A percentile compares a stretch with the other conserved stretches of the same genome.
Conservation (phyloP, 2,797 vertebrate genomes). For the Neosalanx taihuensis region DNA sequence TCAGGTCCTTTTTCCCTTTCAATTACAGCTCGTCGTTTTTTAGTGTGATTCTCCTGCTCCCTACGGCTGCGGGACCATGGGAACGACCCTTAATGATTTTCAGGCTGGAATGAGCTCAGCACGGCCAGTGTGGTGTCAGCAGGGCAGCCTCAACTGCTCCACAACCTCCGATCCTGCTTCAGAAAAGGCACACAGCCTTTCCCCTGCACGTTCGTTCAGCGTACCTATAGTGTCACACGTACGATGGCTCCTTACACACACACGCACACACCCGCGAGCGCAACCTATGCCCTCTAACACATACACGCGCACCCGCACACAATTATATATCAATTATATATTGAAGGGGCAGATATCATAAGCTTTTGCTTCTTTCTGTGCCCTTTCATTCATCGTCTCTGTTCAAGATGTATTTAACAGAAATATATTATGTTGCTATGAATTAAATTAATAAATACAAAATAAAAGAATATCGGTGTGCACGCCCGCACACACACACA, state of each 20-base stretch:
- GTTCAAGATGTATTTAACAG: too few relatives aligned
- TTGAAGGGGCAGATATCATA: too few relatives aligned
- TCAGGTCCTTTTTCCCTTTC: slow-evolving; percentile 37
- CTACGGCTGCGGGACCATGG: slow-evolving; percentile 53
- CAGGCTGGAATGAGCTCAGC: slow-evolving; percentile 50
- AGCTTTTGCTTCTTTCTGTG: too few relatives aligned
- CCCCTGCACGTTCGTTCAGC: slow-evolving; percentile 20
- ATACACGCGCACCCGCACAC: slow-evolving; percentile 7
- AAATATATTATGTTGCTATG: too few relatives aligned
- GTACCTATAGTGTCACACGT: slow-evolving; percentile 23
- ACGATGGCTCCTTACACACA: background rate
- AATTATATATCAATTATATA: too few relatives aligned
- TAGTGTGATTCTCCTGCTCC: slow-evolving; percentile 41
- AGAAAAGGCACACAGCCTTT: background rate
- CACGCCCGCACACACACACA: slow-evolving; percentile 12
- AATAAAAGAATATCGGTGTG: too few relatives aligned
- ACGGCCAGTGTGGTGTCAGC: slow-evolving; percentile 56
- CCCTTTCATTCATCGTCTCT: too few relatives aligned
- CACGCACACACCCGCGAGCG: slow-evolving; percentile 2
- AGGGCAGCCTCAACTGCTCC: slow-evolving; percentile 34
- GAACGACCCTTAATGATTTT: slow-evolving; percentile 59
- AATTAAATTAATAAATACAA: too few relatives aligned
- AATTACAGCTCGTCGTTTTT: slow-evolving; percentile 56
- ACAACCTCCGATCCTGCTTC: background rate
- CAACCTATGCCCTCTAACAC: slow-evolving; percentile 6